Evolutionary conservation across 1,140 invertebrate species (phyloP).

Genomic region (Saccostrea glomerata): DNA sequence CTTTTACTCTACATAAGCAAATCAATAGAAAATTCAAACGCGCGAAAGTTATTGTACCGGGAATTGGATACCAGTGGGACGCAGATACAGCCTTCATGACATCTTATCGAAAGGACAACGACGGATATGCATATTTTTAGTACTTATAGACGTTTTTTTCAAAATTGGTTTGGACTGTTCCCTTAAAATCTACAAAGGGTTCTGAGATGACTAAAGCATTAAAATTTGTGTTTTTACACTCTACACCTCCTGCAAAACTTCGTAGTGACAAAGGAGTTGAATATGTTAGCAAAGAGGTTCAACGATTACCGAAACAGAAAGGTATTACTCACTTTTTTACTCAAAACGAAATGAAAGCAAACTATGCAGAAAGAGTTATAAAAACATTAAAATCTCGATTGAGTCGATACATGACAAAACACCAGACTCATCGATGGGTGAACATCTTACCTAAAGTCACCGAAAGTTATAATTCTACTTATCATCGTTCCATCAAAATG

Average conservation of each 20-base stretch:
- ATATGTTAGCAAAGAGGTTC: constrained; percentile 38
- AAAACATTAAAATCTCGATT: constrained; percentile 46
- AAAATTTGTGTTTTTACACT: constrained; percentile 34
- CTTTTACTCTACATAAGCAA: constrained; percentile 53
- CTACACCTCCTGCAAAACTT: constrained; percentile 22
- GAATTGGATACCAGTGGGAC: constrained; percentile 58
- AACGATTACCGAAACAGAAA: constrained; percentile 8
- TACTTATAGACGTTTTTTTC: constrained; percentile 48
- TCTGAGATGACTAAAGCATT: constrained; percentile 33
- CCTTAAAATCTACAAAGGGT: constrained; percentile 36
- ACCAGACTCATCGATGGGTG: constrained; percentile 41
- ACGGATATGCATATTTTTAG: constrained; percentile 48
- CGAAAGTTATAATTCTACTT: constrained; percentile 39
- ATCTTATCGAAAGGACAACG: constrained; percentile 46
- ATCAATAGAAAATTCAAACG: constrained; percentile 46
- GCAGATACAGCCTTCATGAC: constrained; percentile 50
- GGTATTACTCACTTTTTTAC: constrained; percentile 32
- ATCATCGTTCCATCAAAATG: constrained; percentile 46
- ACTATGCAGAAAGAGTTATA: constrained; percentile 39
- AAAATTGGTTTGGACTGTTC: constrained; percentile 40
- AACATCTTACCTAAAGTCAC: constrained; percentile 41
- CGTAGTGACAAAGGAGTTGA: constrained; percentile 49
- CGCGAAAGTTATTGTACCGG: constrained; percentile 43
- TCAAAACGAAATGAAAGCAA: constrained; percentile 43
- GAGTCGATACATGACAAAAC: constrained; percentile 28